Evolutionary conservation across 2,113 vertebrate genomes (phyloP).

Genomic region (Cyanoramphus novaezelandiae): DNA sequence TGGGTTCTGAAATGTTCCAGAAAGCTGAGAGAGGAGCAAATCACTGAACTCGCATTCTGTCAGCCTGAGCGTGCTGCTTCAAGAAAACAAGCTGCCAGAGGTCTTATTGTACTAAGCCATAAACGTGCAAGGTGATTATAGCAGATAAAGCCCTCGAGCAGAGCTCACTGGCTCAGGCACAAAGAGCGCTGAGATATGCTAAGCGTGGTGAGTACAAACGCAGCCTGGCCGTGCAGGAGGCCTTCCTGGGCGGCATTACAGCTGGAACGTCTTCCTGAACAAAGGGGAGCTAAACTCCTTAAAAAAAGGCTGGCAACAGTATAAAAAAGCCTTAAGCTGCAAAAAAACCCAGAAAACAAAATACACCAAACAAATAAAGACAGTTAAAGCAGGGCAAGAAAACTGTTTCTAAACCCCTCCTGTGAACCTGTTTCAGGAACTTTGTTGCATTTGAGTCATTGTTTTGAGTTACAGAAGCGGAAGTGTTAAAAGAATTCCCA

Average conservation of each 20-base stretch:
- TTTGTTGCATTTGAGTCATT: background rate
- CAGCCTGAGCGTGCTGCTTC: background rate
- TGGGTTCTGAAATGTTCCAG: background rate
- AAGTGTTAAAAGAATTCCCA: background rate
- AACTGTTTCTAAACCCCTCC: background rate
- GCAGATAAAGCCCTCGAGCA: background rate
- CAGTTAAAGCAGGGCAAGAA: background rate
- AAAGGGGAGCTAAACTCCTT: background rate
- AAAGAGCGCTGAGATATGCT: rapidly evolving
- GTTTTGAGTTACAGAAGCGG: background rate
- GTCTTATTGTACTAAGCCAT: background rate
- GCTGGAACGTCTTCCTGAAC: background rate
- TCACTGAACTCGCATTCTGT: background rate
- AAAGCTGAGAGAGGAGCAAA: background rate
- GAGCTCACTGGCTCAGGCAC: background rate
- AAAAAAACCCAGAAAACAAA: too few relatives aligned
- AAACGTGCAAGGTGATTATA: background rate
- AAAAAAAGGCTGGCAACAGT: background rate
- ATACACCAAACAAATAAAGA: background rate
- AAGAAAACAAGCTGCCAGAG: background rate
- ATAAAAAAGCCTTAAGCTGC: background rate
- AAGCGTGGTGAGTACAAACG: background rate
- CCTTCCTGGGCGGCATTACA: background rate
- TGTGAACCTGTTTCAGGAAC: background rate
- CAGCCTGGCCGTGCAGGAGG: background rate